phyloP scores from a whole-genome alignment of 2,113 vertebrate species.

The Nothobranchius kuhntae region DNA sequence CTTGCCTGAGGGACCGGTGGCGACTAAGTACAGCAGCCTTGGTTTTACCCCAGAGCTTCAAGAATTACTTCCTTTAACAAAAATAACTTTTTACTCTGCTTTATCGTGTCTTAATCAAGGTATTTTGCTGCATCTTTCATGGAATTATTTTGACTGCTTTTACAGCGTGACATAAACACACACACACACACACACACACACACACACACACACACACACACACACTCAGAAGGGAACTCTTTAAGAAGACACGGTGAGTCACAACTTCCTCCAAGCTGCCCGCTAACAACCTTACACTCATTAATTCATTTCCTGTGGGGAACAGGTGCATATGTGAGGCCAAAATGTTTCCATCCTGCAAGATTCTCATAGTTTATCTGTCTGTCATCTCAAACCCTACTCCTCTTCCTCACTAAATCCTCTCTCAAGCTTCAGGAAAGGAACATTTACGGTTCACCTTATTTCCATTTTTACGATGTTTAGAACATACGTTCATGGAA shows the following conservation, averaged over 20 bases:
- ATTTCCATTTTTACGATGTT: neutral
- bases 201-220: constrained; percentile 3
- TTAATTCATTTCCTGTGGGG: constrained; percentile 48
- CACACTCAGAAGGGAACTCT: constrained; percentile 4
- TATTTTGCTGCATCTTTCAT: constrained; percentile 20
- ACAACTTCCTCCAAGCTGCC: constrained; percentile 47
- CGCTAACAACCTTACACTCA: constrained; percentile 44
- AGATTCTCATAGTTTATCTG: constrained; percentile 48
- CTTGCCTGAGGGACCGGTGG: no score
- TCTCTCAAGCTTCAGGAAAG: neutral
- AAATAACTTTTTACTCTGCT: neutral
- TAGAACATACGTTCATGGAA: constrained; percentile 66
- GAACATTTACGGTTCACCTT: neutral
- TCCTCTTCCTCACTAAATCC: neutral
- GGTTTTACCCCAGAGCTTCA: no score
- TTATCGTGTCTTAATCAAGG: neutral
- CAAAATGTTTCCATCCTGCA: constrained; percentile 40
- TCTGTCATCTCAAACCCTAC: constrained; percentile 11
- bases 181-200: constrained; percentile 9
- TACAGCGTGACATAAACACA: constrained; percentile 16
- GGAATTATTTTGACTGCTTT: constrained; percentile 40
- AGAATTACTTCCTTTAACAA: neutral
- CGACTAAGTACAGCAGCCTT: no score
- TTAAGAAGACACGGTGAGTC: constrained; percentile 45
- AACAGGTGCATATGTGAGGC: constrained; percentile 8